Base-by-base conservation (phyloP, 2,888 invertebrate genomes). In the Eupeodes luniger region DNA sequence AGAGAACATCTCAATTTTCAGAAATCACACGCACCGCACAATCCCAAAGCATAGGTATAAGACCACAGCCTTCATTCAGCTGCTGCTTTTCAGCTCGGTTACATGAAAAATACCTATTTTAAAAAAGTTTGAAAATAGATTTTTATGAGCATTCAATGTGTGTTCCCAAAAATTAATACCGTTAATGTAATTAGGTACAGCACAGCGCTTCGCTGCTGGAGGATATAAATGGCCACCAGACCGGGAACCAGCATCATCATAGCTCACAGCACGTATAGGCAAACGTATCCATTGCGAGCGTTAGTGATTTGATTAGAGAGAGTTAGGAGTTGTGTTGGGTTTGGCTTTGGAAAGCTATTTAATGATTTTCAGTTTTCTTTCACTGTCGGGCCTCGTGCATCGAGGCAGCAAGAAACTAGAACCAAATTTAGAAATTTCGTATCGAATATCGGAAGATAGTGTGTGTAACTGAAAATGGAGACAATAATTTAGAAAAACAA, bases 351-450 rank as follows among this genome's bases (percentile, higher is more conserved):
- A 70, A 55, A n/a, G 40, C 12, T n/a, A 36, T n/a, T 69, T 53
- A 11, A 7, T 49, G 11, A 40, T 51, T 51, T 51, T 27, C 7
- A n/a, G n/a, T 49, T 34, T 19, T 11, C 10, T 14, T 51, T 6
- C 14, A 34, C n/a, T 34, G 5, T 16, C 9, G 16, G n/a, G 55
- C 55, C 19, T 9, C 27, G 27, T 27, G 27, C 7, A 34, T 16
- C n/a, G 9, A 10, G 72, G 11, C 16, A 72, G 77, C 80, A 51
- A 77, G 57, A 57, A 76, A 77, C 69, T 61, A 69, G 55, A 51
- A 81, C 87, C 87, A 88, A 88, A 88, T 88, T 84, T 88, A 88
- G 87, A 88, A 81, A 84, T 88, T 74, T 55, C 74, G 84, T 81
- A 88, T 88, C 84, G 62, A 88, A 88, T 88, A 57, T 81, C 87